Evolutionary conservation across 23 tunicate genomes (phyloP).

Genomic region (Halocynthia roretzi): DNA sequence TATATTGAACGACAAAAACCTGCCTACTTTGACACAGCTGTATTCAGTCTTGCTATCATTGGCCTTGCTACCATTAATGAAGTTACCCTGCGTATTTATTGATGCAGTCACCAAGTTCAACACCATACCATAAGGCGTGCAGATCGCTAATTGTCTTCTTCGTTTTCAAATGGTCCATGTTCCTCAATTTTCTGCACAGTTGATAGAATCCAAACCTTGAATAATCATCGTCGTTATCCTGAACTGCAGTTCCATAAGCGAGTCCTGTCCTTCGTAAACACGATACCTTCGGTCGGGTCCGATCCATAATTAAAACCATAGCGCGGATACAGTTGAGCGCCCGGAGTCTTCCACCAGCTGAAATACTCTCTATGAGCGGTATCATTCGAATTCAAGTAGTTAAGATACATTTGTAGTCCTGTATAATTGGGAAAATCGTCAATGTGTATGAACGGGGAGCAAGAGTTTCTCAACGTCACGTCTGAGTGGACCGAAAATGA

Average conservation of each 20-base stretch:
- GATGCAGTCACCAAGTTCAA: slow-evolving; percentile 13
- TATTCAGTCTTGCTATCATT: too few species aligned
- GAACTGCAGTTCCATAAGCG: slow-evolving; percentile 10
- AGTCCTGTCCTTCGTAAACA: too few species aligned
- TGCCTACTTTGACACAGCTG: too few species aligned
- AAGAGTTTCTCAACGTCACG: slow-evolving; percentile 5
- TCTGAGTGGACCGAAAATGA: slow-evolving; percentile 9
- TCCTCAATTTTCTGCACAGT: slow-evolving; percentile 20
- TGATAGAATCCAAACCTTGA: slow-evolving; percentile 44
- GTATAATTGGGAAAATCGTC: slow-evolving; percentile 8
- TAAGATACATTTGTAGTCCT: not conserved
- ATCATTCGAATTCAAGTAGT: not conserved
- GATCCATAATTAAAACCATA: slow-evolving; percentile 22
- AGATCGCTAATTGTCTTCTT: slow-evolving; percentile 14
- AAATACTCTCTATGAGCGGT: slow-evolving; percentile 16
- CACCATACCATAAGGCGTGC: slow-evolving; percentile 22
- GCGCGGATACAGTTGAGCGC: slow-evolving; percentile 7
- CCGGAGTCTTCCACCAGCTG: slow-evolving; percentile 14
- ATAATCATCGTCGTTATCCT: slow-evolving; percentile 14
- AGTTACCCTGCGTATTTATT: too few species aligned
- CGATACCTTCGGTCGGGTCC: too few species aligned
- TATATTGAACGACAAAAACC: too few species aligned
- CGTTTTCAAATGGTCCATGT: slow-evolving; percentile 10
- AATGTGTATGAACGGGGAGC: slow-evolving; percentile 5
- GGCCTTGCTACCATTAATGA: too few species aligned